These are phyloP conservation scores for Colletes latitarsis DNA, from an alignment of 1,140 invertebrate genomes.

Conservation along the genomic window DNA sequence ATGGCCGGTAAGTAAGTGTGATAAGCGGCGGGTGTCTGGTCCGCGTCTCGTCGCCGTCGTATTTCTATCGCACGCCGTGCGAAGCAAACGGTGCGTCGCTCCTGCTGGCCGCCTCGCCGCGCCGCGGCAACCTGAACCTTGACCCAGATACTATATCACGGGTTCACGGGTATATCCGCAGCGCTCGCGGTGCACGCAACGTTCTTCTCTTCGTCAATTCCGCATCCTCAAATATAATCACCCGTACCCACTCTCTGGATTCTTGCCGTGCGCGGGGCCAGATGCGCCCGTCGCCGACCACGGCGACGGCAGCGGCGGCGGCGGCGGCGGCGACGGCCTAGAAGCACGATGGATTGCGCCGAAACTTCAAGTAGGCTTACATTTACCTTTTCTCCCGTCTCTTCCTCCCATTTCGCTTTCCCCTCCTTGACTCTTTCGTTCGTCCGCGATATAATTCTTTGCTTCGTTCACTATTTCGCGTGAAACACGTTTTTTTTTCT, in stretches of 20 bases:
- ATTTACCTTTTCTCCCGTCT: constrained; percentile 38
- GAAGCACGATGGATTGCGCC: constrained; percentile 78
- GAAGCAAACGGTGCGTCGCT: constrained; percentile 44
- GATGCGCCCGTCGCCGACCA: constrained; percentile 73
- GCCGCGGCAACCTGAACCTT: constrained; percentile 66
- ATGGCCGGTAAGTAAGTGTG: constrained; percentile 75
- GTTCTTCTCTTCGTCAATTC: constrained; percentile 46
- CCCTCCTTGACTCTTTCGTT: not conserved
- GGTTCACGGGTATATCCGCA: constrained; percentile 53
- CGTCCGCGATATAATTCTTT: not conserved
- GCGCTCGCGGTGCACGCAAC: constrained; percentile 41
- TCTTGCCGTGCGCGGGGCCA: constrained; percentile 61
- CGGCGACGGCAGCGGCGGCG: constrained; percentile 45
- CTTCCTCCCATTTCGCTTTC: constrained; percentile 8
- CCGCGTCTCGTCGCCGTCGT: not conserved
- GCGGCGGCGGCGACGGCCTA: constrained; percentile 58
- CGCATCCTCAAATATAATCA: constrained; percentile 53
- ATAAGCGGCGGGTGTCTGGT: constrained; percentile 10
- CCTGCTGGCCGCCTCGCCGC: constrained; percentile 42
- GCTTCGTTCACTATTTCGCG: not conserved
- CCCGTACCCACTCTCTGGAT: constrained; percentile 49
- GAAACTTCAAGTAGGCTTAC: constrained; percentile 78
- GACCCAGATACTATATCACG: constrained; percentile 65
- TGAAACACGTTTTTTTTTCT: not conserved
- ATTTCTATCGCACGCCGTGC: constrained; percentile 22